These are phyloP conservation scores for Vulpes lagopus DNA, from an alignment of 2,113 vertebrate genomes.

Conservation along the genomic window DNA sequence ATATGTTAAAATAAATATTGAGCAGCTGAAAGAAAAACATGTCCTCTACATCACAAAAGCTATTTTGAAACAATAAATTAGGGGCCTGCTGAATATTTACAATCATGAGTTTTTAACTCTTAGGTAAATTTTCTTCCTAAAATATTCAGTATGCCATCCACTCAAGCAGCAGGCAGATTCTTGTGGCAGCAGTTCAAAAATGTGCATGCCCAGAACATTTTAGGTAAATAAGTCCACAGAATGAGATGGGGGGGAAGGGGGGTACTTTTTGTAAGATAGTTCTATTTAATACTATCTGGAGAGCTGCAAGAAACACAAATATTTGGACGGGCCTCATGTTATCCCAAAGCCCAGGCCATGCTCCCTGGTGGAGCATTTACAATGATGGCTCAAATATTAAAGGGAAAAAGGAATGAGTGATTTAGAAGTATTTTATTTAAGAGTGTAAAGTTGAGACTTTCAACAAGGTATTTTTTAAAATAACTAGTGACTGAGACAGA, in stretches of 20 bases:
- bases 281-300: constrained; percentile 13
- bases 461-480: not conserved
- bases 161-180: constrained; percentile 65
- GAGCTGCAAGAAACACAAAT: not conserved
- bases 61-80: constrained; percentile 85
- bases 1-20: constrained; percentile 88
- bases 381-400: not conserved
- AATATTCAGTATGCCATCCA: constrained; percentile 62
- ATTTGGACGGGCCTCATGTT: not conserved
- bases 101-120: constrained; percentile 79
- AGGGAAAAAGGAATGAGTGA: not conserved
- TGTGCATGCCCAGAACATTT: constrained; percentile 21
- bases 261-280: not conserved
- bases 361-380: not conserved
- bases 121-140: constrained; percentile 83
- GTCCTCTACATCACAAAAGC: constrained; percentile 80
- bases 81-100: constrained; percentile 86
- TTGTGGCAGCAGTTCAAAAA: constrained; percentile 51
- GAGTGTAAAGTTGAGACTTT: not conserved
- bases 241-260: not conserved
- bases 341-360: not conserved
- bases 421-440: constrained; percentile 41
- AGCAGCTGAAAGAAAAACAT: constrained; percentile 86
- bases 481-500: not conserved
- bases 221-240: constrained; percentile 28